Base-by-base conservation (phyloP, 2,113 vertebrate species). In the Xiphias gladius region DNA sequence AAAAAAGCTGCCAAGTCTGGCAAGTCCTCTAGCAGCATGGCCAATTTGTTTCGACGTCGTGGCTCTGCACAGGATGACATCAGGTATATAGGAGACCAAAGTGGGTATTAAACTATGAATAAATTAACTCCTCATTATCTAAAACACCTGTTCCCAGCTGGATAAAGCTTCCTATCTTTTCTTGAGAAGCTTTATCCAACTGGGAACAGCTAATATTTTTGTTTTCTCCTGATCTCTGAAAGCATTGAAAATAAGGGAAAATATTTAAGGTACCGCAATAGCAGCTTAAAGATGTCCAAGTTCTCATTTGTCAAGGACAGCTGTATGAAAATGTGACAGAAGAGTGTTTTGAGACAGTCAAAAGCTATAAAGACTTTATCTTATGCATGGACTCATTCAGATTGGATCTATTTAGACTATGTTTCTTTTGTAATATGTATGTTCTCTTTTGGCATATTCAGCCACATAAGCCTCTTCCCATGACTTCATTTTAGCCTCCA, bases 31-130 rank as follows among this genome's bases (percentile, higher is more conserved):
- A 97, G 97, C 94, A 99, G 97, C 90, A 95, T 99, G 72, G 96
- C 98, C 85, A 98, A 98, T 94, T 91, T 99, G 22, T 99, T 98
- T 94, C 96, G 97, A 89, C 96, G 98, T 20, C 95, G 97, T 12
- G 96, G 97, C 50, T 99, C 98, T 0, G 96, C 96, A 1, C 96
- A 97, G 77, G 98, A 98, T 86, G 97, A 96, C 0, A 92, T 98
- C 94, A 99, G 98, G 98, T 99, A 96, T 91, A 86, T 82, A 9
- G 4, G 14, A 37, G n/a, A 70, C 41, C 43, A 20, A 10, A 52
- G 59, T 62, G 46, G 35, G 35, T 22, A 2, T 71, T n/a, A 28
- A 12, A 13, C 52, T 59, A 30, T 37, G 20, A 54, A 84, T 43
- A 54, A 17, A 73, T 43, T 1, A 58, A 58, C 1, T 1, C 24